A percentile compares a stretch with the other conserved stretches of the same genome.
Conservation (phyloP, 1,140 invertebrate genomes). For the Sminthurides bifidus region DNA sequence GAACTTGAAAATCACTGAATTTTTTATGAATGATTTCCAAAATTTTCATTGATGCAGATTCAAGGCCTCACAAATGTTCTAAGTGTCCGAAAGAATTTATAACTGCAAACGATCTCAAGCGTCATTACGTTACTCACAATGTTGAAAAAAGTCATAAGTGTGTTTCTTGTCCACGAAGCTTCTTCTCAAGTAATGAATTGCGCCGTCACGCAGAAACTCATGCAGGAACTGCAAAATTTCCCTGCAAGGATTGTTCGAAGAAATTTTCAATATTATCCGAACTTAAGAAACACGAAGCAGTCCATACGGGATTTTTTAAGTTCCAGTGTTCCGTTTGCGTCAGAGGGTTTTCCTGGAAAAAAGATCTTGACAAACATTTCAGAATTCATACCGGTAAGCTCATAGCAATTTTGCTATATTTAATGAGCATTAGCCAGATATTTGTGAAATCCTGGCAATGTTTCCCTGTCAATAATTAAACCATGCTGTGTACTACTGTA, state of each 20-base stretch:
- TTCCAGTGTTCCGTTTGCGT: neutral
- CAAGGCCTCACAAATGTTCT: neutral
- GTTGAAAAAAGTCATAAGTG: neutral
- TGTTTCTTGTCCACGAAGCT: neutral
- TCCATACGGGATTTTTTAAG: neutral
- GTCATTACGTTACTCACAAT: neutral
- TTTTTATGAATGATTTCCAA: neutral
- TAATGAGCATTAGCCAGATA: neutral
- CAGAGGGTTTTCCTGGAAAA: neutral
- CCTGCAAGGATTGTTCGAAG: neutral
- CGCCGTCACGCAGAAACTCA: neutral
- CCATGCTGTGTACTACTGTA: neutral
- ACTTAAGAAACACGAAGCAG: neutral
- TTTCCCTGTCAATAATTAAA: neutral
- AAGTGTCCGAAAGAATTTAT: neutral
- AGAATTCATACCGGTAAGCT: neutral
- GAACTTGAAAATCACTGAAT: neutral
- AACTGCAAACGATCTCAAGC: neutral
- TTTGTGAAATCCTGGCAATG: neutral
- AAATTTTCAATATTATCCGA: neutral
- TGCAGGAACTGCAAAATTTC: neutral
- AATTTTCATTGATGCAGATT: neutral
- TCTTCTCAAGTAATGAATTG: neutral
- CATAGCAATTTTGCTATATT: neutral
- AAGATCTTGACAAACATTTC: neutral